Evolutionary conservation across 2,888 invertebrate genomes (phyloP), one percentile per base, ranked within the genome.

Genomic region (Himalopsyche tibetana): DNA sequence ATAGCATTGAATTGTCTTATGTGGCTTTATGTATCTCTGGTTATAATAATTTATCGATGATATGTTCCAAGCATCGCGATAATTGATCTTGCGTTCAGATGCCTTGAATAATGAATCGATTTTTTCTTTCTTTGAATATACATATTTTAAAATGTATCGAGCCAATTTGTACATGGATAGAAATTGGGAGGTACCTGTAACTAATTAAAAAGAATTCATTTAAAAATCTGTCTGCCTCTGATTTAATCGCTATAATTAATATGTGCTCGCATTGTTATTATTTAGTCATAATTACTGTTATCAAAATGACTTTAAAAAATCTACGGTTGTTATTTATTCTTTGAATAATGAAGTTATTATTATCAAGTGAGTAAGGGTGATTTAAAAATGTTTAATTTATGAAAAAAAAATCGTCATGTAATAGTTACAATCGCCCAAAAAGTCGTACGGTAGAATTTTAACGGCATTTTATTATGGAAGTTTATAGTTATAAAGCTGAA

Each of bases 41-140:
- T 81, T 40, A 82, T 87, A 79, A 85, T 87, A 80, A 84, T 84
- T 86, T 86, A 86, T 86, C 56, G 86, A 84, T 86, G 82, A 84
- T 84, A 38, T 38, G 74, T 74, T 36, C 82, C 36, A 74, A 63
- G 56, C 82, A 83, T 82, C 82, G 80, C n/a, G 55, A 80, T 84
- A 82, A 84, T 87, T 82, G 87, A 87, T 86, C 82, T 85, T 38
- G 74, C 45, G 82, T 85, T 51, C 63, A 28, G 55, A 84, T 79
- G 82, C 86, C 84, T 79, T 82, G 82, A 42, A 40, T 84, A 84
- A 86, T 83, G 83, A 83, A 42, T 40, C 12, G 45, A 28, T 56
- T 17, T 85, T 63, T 83, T 86, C 80, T 82, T 83, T 86, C 56
- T 82, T 82, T 82, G 82, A 85, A 85, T 85, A 85, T 85, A 82